Conservation (phyloP, 2,888 invertebrate species). For the Leptinotarsa haldemani region DNA sequence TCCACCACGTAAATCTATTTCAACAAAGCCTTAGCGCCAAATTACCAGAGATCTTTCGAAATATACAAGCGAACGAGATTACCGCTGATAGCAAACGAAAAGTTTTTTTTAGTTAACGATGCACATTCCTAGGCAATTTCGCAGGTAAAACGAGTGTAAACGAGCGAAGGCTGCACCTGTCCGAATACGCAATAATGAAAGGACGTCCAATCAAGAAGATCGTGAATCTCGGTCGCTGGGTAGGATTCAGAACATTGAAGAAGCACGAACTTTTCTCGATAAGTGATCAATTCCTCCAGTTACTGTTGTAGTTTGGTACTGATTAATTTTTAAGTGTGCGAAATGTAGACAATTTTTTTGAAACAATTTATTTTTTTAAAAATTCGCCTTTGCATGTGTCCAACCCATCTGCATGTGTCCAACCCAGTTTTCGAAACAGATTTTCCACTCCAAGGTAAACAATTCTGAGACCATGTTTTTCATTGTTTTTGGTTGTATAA, state of each 20-base stretch:
- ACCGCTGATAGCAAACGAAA: constrained; percentile 16
- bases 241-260: constrained; percentile 13
- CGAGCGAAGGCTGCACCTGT: constrained; percentile 32
- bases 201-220: constrained; percentile 33
- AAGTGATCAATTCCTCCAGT: background rate
- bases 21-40: constrained; percentile 28
- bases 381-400: too few relatives aligned
- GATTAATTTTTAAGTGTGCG: too few relatives aligned
- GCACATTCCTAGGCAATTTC: constrained; percentile 33
- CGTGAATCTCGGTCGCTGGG: constrained; percentile 20
- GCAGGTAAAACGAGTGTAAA: constrained; percentile 35
- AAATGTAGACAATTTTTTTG: too few relatives aligned
- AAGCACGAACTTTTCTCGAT: background rate
- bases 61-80: constrained; percentile 26
- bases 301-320: too few relatives aligned
- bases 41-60: constrained; percentile 11
- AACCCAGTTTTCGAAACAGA: too few relatives aligned
- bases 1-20: constrained; percentile 30
- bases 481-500: too few relatives aligned
- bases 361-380: too few relatives aligned
- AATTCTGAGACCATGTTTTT: too few relatives aligned
- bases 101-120: constrained; percentile 24
- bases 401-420: too few relatives aligned
- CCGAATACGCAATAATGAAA: constrained; percentile 27
- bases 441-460: too few relatives aligned